Evolutionary conservation across 2,797 vertebrate species (phyloP), one percentile per base, ranked within the genome.

Genomic region (Poecilia velifera): DNA sequence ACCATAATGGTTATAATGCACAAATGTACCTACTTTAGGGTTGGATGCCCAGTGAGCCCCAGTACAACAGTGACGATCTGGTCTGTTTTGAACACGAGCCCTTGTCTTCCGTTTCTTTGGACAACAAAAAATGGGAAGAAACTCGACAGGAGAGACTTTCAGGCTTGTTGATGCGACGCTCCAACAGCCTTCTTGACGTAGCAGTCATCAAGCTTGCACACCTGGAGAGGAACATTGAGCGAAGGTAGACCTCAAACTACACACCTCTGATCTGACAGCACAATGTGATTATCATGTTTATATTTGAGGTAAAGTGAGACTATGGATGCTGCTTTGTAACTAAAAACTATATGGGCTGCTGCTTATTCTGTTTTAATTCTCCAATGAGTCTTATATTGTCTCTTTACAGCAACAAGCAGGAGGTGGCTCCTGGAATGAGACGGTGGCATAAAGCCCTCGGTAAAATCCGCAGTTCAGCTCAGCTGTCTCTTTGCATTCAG

Each of bases 211-310:
- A 98, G 87, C 97, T 99, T 87, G 96, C 96, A 93, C 97, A 98
- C 94, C 97, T 99, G 97, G 98, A 99, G 96, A 97, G 96, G 94
- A 98, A 99, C 97, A 98, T 99, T 84, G 97, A 99, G 94, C 95
- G 96, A 97, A 99, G 98, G 98, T 99, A 98, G 95, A 96, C 96
- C 96, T 96, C 97, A 96, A 97, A 97, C 95, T 96, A 95, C 95
- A 96, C 96, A 96, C 94, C 96, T 97, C 97, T 45, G 41, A 6
- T 43, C 39, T 43, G 39, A 96, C 97, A 95, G 97, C 96, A 97
- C 97, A 96, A 97, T 97, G 97, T 97, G 96, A 97, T 97, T 94
- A 96, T 95, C 94, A 43, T 46, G 3, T 72, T 45, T 64, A 20
- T 8, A 43, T 76, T 43, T 62, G 16, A 49, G 51, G 31, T 53